Evolutionary conservation across 2,113 vertebrate species (phyloP), one percentile per base, ranked within the genome.

Genomic region (Sturnira hondurensis): DNA sequence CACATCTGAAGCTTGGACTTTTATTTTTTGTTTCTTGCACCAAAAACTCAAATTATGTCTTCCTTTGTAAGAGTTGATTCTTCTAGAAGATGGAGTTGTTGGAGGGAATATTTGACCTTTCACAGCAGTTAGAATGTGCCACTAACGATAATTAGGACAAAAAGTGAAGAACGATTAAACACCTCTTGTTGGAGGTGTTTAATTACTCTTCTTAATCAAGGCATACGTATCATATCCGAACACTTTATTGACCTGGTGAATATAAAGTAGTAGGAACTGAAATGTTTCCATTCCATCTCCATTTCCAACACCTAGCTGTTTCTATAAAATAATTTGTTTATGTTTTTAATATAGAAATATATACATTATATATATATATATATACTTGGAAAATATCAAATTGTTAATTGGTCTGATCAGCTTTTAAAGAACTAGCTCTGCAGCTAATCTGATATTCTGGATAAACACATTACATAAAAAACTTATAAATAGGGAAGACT

Each of bases 341-440:
- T 86, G 85, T 92, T 43, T 33, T 61, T 12, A 36, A 67, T 67
- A 36, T 86, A 50, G n/a, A 50, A 36, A 63, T 89, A 81, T 20
- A 50, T 8, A 86, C 28, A 82, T 76, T 43, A 33, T 84, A 50
- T n/a, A n/a, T n/a, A n/a, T n/a, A n/a, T n/a, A 56, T 52, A 78
- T 20, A 20, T 52, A 54, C 58, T 86, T 71, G 41, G 28, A 13
- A 85, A 86, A 77, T 58, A 77, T 33, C 38, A 78, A 20, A 74
- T 52, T 82, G n/a, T 71, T 94, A 73, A 68, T 56, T 94, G 31
- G 24, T 76, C 33, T 94, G 45, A 38, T 45, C 28, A 31, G 3
- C n/a, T 65, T 93, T 91, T 86, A 63, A 87, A 94, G 33, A 93
- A 24, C 41, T 94, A 74, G 26, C 78, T 95, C 41, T 90, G 20